Evolutionary conservation across 2,797 vertebrate species (phyloP).

Genomic region (Characodon lateralis): DNA sequence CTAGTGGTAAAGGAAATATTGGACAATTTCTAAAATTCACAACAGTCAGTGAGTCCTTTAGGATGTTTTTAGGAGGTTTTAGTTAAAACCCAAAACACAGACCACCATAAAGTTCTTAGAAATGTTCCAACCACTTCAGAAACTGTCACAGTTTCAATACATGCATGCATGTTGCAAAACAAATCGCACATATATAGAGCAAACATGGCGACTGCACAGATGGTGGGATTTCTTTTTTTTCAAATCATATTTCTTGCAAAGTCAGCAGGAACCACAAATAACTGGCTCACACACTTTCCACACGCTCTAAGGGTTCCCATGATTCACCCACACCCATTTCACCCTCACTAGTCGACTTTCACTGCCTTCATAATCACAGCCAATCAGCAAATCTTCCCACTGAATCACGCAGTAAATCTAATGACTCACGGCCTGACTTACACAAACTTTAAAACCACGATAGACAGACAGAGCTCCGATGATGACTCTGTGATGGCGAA

Average conservation of each 20-base stretch:
- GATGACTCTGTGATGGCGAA: background rate
- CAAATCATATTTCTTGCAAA: conserved; percentile 1
- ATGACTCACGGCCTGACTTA: conserved; percentile 45
- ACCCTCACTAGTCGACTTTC: conserved; percentile 40
- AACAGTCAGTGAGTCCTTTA: background rate
- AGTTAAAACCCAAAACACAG: background rate
- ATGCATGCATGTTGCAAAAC: conserved; percentile 2
- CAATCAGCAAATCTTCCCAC: conserved; percentile 34
- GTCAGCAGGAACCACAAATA: conserved; percentile 3
- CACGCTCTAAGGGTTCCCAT: conserved; percentile 38
- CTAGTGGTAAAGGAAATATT: background rate
- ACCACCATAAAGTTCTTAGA: background rate
- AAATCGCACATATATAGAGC: background rate
- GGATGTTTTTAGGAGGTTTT: background rate
- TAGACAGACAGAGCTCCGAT: conserved; percentile 12
- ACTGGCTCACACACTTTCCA: conserved; percentile 1
- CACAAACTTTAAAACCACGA: conserved; percentile 53
- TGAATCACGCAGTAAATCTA: conserved; percentile 57
- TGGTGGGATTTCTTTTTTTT: conserved; percentile 4
- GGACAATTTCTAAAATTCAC: background rate
- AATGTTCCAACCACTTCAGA: too few relatives aligned
- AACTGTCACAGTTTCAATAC: too few relatives aligned
- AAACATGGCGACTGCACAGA: background rate
- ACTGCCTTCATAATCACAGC: conserved; percentile 33
- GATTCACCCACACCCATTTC: conserved; percentile 37